Percentiles rank a stretch among this genome's conserved stretches.
Conservation (phyloP, 2,113 vertebrate species). For the Corythaeola cristata region DNA sequence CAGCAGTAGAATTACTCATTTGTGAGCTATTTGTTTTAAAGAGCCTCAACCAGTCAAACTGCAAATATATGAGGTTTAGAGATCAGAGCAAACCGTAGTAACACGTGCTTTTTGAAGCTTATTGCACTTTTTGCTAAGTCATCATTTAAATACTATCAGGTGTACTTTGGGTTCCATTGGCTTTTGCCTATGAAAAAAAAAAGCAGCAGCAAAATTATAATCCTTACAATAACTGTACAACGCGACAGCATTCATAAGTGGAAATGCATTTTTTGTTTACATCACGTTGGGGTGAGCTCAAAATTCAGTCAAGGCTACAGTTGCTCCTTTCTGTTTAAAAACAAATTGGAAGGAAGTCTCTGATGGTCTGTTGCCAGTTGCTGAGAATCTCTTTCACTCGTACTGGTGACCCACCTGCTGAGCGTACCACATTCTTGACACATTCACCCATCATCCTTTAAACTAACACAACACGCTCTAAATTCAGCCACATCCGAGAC, state of each 20-base stretch:
- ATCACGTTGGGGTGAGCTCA: not conserved
- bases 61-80: conserved; percentile 13
- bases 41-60: not conserved
- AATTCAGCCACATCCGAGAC: not conserved
- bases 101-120: conserved; percentile 8
- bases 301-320: not conserved
- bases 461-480: not conserved
- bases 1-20: not conserved
- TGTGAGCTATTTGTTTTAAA: conserved; percentile 46
- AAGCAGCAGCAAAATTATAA: not conserved
- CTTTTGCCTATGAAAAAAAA: not conserved
- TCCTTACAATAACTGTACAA: not conserved
- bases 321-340: not conserved
- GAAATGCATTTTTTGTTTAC: not conserved
- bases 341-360: not conserved
- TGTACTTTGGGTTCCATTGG: not conserved
- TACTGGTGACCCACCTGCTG: not conserved
- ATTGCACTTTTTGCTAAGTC: not conserved
- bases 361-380: not conserved
- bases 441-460: not conserved
- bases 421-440: not conserved
- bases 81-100: not conserved
- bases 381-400: not conserved
- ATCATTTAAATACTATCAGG: not conserved
- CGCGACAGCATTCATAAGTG: not conserved